Percentiles rank a stretch among this genome's conserved stretches.
Evolutionary conservation across 2,113 vertebrate species (phyloP).

Genomic region (Bostrychus sinensis): DNA sequence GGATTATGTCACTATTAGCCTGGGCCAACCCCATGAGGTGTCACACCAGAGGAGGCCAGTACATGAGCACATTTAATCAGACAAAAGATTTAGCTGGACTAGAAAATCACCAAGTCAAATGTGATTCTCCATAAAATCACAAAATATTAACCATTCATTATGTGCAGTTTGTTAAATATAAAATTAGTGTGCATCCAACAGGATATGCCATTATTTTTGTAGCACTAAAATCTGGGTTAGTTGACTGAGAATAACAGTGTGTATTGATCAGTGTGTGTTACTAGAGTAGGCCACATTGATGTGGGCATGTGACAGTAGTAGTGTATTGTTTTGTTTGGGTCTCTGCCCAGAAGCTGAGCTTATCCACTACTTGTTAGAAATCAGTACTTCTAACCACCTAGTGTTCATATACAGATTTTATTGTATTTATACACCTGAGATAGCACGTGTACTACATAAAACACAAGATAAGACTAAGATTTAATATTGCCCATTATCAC

Average conservation of each 20-base stretch:
- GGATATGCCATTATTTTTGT: slow-evolving; percentile 9
- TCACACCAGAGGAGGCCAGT: slow-evolving; percentile 24
- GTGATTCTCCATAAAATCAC: neutral
- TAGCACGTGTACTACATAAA: too few relatives aligned
- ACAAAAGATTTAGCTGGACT: slow-evolving; percentile 7
- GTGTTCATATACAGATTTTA: slow-evolving; percentile 20
- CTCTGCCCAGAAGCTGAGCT: slow-evolving; percentile 1
- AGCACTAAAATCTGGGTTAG: slow-evolving; percentile 5
- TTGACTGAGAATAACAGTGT: slow-evolving; percentile 31
- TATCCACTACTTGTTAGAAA: too few relatives aligned
- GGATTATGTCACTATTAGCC: slow-evolving; percentile 56
- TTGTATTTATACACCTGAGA: slow-evolving; percentile 11
- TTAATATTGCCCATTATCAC: neutral
- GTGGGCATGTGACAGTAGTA: slow-evolving; percentile 21
- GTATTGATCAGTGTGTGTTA: slow-evolving; percentile 44
- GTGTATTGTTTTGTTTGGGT: slow-evolving; percentile 14
- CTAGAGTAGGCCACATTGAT: slow-evolving; percentile 35
- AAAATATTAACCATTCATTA: slow-evolving; percentile 1
- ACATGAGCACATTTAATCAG: neutral
- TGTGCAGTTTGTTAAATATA: slow-evolving; percentile 13
- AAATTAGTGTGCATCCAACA: slow-evolving; percentile 10
- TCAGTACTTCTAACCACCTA: slow-evolving; percentile 37
- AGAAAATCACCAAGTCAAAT: neutral
- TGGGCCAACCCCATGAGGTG: slow-evolving; percentile 36
- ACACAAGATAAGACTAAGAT: slow-evolving; percentile 7